Base-by-base conservation (phyloP, 2,888 invertebrate genomes). In the Cotesia congregata region DNA sequence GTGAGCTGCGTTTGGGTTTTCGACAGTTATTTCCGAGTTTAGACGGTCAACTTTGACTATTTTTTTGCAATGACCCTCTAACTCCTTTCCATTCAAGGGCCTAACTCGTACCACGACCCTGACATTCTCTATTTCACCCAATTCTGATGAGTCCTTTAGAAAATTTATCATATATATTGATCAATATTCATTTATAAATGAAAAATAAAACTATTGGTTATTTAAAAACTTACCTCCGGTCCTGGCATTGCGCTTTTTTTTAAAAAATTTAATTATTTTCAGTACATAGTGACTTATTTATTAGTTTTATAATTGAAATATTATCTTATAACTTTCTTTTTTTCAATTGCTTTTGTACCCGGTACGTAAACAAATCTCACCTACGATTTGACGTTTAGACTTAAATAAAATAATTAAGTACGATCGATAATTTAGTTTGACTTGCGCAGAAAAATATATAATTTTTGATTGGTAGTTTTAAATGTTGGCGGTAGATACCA, bases 71-170 rank as follows among this genome's bases (percentile, higher is more conserved):
- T 93, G 94, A 76, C 93, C 93, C 77, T 93, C 91, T 82, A 93
- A 90, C 91, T 99, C 99, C 83, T 94, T 93, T 86, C 94, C 94
- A 90, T 95, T 98, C 90, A 98, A 92, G 0, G 99, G 99, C 71
- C 99, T 94, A 81, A 98, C 95, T 73, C 99, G 92, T 15, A 99
- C 97, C 77, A 98, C 97, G 72, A 99, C 99, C 71, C 96, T 94
- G 65, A 99, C 98, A 93, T 98, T 98, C 91, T 99, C 98, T 78
- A 94, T 92, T 83, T 94, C 94, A 15, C 93, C 92, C 20, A 91
- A 90, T 62, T 90, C 87, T 61, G 90, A 80, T 80, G 91, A 90
- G 61, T 90, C 30, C 30, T 30, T 30, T 30, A 30, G 30, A 30
- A 30, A 30, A 30, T 30, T 30, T 30, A 30, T 30, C 3, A 30